Evolutionary conservation across 1,140 invertebrate species (phyloP).

Genomic region (Monomorium pharaonis): DNA sequence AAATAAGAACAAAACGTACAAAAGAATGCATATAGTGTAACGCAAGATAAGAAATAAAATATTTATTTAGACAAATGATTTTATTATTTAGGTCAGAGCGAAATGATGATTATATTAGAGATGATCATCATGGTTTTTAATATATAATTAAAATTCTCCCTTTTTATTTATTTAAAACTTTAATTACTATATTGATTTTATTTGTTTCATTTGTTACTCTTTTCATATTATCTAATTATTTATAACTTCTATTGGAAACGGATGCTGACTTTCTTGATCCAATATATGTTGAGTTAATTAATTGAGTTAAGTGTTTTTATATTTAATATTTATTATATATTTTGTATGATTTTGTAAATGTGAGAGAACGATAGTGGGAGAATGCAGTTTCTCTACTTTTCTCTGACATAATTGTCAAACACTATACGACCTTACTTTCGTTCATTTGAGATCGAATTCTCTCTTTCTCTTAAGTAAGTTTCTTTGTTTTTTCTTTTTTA

Average conservation of each 20-base stretch:
- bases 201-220: neutral
- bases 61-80: conserved; percentile 34
- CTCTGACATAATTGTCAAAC: too few species aligned
- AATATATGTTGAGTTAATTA: too few species aligned
- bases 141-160: neutral
- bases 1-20: neutral
- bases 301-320: too few species aligned
- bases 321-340: too few species aligned
- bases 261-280: too few species aligned
- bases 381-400: too few species aligned
- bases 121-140: neutral
- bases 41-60: neutral
- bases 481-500: too few species aligned
- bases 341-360: too few species aligned
- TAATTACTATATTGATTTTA: neutral
- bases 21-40: neutral
- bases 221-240: neutral
- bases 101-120: neutral
- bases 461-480: too few species aligned
- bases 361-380: too few species aligned
- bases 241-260: neutral
- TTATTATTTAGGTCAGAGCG: neutral
- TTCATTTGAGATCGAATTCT: too few species aligned
- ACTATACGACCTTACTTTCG: too few species aligned
- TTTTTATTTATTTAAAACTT: neutral